A percentile compares a stretch with the other conserved stretches of the same genome.
phyloP scores from a whole-genome alignment of 1,140 invertebrate species.

The Acromyrmex echinatior region DNA sequence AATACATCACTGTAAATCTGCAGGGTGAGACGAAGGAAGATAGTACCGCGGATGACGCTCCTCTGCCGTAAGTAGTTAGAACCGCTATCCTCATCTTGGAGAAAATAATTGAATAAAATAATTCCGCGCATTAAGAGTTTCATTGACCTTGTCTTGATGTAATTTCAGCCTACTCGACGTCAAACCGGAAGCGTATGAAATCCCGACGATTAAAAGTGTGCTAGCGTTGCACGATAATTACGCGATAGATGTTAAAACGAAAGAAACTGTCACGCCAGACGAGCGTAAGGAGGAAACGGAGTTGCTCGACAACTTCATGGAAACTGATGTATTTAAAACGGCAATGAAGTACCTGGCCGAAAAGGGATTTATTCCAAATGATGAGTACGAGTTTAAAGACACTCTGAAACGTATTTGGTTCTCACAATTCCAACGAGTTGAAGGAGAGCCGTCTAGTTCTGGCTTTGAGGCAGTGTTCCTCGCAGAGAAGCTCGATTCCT shows the following conservation, averaged over 20 bases:
- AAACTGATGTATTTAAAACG: constrained; percentile 88
- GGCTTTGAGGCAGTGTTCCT: constrained; percentile 89
- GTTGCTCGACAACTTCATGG: constrained; percentile 88
- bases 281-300: constrained; percentile 88
- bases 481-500: constrained; percentile 87
- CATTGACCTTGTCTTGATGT: constrained; percentile 18
- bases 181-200: constrained; percentile 82
- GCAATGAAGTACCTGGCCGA: constrained; percentile 88
- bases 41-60: constrained; percentile 82
- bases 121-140: constrained; percentile 2
- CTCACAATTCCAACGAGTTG: constrained; percentile 87
- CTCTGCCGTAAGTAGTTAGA: constrained; percentile 82
- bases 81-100: background rate
- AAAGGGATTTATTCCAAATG: constrained; percentile 85
- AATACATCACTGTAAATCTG: constrained; percentile 84
- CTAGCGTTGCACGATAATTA: constrained; percentile 86
- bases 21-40: constrained; percentile 85
- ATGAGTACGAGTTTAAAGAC: constrained; percentile 86
- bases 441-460: constrained; percentile 86
- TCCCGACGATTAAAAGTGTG: constrained; percentile 85
- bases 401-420: constrained; percentile 87
- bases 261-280: constrained; percentile 87
- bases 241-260: constrained; percentile 85
- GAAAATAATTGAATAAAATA: background rate
- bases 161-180: constrained; percentile 82